phyloP scores from a whole-genome alignment of 2,113 vertebrate genomes.

The Rhadina sibilatrix region DNA sequence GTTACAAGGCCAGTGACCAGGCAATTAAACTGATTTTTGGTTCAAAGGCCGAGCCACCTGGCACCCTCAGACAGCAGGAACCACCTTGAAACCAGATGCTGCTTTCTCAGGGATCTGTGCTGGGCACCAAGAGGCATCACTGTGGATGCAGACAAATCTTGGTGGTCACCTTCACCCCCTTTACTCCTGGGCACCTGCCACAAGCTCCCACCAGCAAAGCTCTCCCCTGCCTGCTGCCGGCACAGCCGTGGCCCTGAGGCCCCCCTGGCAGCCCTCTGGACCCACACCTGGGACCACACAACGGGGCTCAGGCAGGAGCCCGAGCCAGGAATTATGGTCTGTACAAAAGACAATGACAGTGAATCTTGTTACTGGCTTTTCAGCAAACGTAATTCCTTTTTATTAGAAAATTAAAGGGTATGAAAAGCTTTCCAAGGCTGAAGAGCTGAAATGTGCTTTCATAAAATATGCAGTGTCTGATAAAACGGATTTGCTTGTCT shows the following conservation, averaged over 20 bases:
- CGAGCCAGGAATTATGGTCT: conserved; percentile 59
- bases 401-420: conserved; percentile 82
- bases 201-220: background rate
- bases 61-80: background rate
- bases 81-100: background rate
- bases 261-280: background rate
- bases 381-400: conserved; percentile 78
- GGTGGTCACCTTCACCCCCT: fast-evolving
- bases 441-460: conserved; percentile 77
- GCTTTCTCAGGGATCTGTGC: background rate
- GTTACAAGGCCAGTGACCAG: background rate
- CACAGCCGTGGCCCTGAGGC: fast-evolving
- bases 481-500: conserved; percentile 68
- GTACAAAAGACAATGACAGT: conserved; percentile 69
- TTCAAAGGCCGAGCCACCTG: background rate
- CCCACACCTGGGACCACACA: conserved; percentile 53
- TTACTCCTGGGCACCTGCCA: background rate
- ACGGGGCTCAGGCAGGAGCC: conserved; percentile 32
- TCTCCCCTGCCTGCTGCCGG: background rate
- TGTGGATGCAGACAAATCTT: fast-evolving
- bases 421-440: conserved; percentile 76
- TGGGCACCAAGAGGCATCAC: background rate
- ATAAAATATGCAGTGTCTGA: conserved; percentile 72
- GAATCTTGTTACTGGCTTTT: conserved; percentile 75
- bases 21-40: background rate